Percentiles rank a stretch among this genome's conserved stretches.
phyloP scores from a whole-genome alignment of 2,797 vertebrate species.

The Hoplostethus mediterraneus region DNA sequence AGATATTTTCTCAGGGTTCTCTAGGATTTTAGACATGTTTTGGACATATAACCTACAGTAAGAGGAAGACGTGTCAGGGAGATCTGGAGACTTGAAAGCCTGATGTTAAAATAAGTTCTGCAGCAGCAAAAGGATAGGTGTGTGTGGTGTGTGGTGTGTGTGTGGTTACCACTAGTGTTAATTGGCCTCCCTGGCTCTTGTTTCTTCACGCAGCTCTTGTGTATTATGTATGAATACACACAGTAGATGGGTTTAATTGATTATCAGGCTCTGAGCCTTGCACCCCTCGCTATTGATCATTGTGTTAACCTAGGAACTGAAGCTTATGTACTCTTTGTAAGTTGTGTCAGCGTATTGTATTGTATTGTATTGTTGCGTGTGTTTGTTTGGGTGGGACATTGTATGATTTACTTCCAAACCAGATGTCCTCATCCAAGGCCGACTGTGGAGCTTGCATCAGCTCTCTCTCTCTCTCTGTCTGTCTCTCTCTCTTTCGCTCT shows the following conservation, averaged over 20 bases:
- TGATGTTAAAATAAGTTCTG: no score
- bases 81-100: no score
- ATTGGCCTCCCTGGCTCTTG: neutral
- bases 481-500: neutral
- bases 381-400: conserved; percentile 11
- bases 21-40: no score
- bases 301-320: neutral
- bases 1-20: no score
- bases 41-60: no score
- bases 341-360: neutral
- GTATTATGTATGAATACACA: neutral
- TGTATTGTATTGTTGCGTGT: neutral
- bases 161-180: neutral
- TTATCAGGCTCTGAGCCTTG: neutral
- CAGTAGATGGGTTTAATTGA: neutral
- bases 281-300: neutral
- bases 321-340: neutral
- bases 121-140: no score
- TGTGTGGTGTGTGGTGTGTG: neutral
- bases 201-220: neutral
- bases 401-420: conserved; percentile 9
- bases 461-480: neutral
- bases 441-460: neutral
- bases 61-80: no score
- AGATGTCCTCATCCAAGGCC: conserved; percentile 1